Evolutionary conservation across 2,113 vertebrate genomes (phyloP).

Genomic region (human (Homo sapiens)): GRCh38 chr17:41658001-41658500

Average conservation of each 20-base stretch:
- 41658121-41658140: neutral
- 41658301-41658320: rapidly evolving
- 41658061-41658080: conserved; percentile 40
- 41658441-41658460: rapidly evolving
- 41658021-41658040: neutral
- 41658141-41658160: rapidly evolving
- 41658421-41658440: rapidly evolving
- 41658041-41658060: neutral
- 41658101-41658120: neutral
- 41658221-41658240: too few species aligned
- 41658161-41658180: rapidly evolving
- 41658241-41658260: neutral
- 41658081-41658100: neutral
- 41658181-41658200: neutral
- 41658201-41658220: neutral
- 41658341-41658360: neutral
- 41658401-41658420: rapidly evolving
- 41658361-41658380: neutral
- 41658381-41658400: neutral
- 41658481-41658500: neutral
- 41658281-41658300: neutral
- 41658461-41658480: rapidly evolving
- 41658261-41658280: rapidly evolving
- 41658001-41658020: neutral
- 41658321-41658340: neutral